phyloP scores from a whole-genome alignment of 2,113 vertebrate species.

The Phylloscopus trochilus region DNA sequence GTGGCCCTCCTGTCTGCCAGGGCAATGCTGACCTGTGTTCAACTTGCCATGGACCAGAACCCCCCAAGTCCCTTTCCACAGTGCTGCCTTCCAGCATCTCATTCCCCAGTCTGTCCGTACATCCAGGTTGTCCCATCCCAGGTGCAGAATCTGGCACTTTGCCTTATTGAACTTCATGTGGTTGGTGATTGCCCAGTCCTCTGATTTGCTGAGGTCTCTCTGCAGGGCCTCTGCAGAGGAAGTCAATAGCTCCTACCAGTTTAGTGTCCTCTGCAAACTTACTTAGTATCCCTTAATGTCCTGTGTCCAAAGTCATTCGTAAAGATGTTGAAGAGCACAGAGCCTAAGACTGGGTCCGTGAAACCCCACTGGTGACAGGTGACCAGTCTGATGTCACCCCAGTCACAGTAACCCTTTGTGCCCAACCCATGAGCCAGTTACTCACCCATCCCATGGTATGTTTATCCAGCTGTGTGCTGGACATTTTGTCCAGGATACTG shows the following conservation, averaged over 20 bases:
- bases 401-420: not conserved
- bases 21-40: not conserved
- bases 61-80: not conserved
- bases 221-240: not conserved
- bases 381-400: not conserved
- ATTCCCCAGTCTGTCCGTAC: rapidly evolving
- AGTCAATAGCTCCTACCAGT: not conserved
- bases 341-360: not conserved
- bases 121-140: not conserved
- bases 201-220: not conserved
- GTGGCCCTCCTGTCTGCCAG: not conserved
- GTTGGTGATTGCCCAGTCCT: not conserved
- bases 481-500: not conserved
- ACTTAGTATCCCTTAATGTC: not conserved
- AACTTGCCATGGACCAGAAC: rapidly evolving
- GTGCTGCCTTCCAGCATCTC: not conserved
- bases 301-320: rapidly evolving
- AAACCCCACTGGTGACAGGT: not conserved
- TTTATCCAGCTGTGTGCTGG: not conserved
- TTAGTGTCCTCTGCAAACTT: not conserved
- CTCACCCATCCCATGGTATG: not conserved
- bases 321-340: not conserved
- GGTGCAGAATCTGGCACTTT: rapidly evolving
- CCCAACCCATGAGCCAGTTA: not conserved
- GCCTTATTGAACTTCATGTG: not conserved